These are phyloP conservation scores for Drosophila rubida DNA, from an alignment of 2,888 invertebrate genomes.

Conservation along the genomic window DNA sequence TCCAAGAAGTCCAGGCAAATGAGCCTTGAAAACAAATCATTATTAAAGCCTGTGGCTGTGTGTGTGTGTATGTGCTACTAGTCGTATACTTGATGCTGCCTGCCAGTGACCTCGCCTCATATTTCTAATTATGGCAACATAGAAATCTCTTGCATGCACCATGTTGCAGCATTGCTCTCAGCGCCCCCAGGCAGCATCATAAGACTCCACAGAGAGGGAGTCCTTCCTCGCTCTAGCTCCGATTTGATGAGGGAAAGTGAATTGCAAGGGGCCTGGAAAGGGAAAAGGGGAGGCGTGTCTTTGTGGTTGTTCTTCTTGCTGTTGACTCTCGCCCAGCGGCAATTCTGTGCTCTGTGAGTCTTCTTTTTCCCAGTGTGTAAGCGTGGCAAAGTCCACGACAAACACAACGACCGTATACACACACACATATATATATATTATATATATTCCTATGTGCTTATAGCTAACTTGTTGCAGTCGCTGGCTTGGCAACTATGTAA, in stretches of 20 bases:
- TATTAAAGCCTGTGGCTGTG: too few species aligned
- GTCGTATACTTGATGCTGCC: not conserved
- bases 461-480: constrained; percentile 68
- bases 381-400: constrained; percentile 15
- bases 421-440: constrained; percentile 5
- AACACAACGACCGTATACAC: too few species aligned
- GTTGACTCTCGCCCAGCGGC: constrained; percentile 56
- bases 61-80: not conserved
- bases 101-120: constrained; percentile 42
- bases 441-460: constrained; percentile 9
- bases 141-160: constrained; percentile 21
- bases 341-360: constrained; percentile 52
- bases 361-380: constrained; percentile 16
- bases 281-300: constrained; percentile 54
- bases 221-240: constrained; percentile 3
- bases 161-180: constrained; percentile 48
- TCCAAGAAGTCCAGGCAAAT: constrained; percentile 65
- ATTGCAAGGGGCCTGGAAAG: too few species aligned
- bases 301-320: constrained; percentile 32
- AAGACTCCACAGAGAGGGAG: constrained; percentile 25
- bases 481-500: constrained; percentile 26
- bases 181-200: constrained; percentile 58
- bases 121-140: constrained; percentile 78
- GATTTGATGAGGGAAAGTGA: constrained; percentile 41
- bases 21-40: constrained; percentile 74